Evolutionary conservation across 2,888 invertebrate species (phyloP), one percentile per base, ranked within the genome.

Genomic region (Cetonia aurata): DNA sequence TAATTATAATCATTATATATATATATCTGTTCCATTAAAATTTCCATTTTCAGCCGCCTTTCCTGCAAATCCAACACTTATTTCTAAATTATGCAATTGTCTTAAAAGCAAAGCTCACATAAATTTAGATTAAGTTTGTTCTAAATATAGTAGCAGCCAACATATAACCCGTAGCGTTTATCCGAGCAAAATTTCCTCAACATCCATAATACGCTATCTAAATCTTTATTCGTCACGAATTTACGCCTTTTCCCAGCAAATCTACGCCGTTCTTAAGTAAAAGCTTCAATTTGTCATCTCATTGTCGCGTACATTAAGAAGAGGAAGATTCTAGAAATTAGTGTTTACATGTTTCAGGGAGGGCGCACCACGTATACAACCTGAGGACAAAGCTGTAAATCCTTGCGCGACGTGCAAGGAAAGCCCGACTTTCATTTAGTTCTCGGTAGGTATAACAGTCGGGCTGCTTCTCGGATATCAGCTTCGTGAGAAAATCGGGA

Each of bases 261-360:
- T 62, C 62, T 48, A 10, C 50, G 50, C 12, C 17, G 50, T 37
- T 48, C 33, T 17, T 15, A 62, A 62, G 48, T 62, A 62, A 62
- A 62, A 50, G 62, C 62, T 62, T 62, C 62, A 62, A 62, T 62
- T 62, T 62, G 62, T 62, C 62, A 62, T 62, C 62, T 62, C 50
- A 62, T 62, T 62, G 62, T 62, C 48, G 50, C 62, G 62, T 50
- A 37, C 62, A 62, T 62, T 62, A 62, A 62, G 48, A 50, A 62
- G 48, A 37, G 17, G 55, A 62, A 50, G 33, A 37, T 62, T 62
- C 37, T 33, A 15, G 33, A 62, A 62, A 62, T 62, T 62, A 62
- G 48, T 62, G 62, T 62, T 62, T 62, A 50, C 62, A 37, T 10
- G 62, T 50, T 62, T 50, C 50, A 9, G 57, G 41, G 41, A 57